A percentile compares a stretch with the other conserved stretches of the same genome.
These are phyloP conservation scores for Melopsittacus undulatus DNA, from an alignment of 2,797 vertebrate species.

Conservation along the genomic window DNA sequence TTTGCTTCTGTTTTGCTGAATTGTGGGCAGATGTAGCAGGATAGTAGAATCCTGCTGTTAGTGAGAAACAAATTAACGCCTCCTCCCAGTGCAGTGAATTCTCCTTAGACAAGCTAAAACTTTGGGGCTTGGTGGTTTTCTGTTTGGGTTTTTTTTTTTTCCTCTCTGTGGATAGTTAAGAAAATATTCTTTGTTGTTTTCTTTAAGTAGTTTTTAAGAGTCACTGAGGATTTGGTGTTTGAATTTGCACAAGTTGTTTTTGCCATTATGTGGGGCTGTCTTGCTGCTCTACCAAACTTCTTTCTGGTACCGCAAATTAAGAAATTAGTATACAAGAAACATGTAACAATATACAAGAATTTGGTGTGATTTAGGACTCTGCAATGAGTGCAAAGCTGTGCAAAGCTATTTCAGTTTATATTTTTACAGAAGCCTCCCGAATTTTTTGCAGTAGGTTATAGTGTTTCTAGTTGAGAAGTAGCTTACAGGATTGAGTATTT, in stretches of 20 bases:
- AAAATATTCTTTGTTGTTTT: background rate
- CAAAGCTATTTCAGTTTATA: background rate
- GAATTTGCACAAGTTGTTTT: background rate
- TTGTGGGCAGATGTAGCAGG: background rate
- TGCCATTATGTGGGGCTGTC: background rate
- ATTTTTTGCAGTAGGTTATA: background rate
- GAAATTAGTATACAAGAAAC: background rate
- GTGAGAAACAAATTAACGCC: background rate
- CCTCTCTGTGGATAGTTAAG: background rate
- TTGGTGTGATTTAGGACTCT: background rate
- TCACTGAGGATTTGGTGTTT: background rate
- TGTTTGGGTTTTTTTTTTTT: background rate
- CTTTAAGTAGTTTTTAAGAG: background rate
- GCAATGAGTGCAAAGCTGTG: background rate
- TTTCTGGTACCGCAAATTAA: background rate
- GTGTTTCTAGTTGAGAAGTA: background rate
- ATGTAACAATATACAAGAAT: background rate
- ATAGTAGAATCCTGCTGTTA: background rate
- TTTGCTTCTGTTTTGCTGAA: background rate
- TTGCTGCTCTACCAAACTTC: background rate
- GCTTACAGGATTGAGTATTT: slow-evolving; percentile 23
- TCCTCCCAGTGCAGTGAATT: background rate
- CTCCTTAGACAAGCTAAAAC: background rate
- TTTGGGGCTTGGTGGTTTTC: background rate
- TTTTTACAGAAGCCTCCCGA: background rate